Conservation (phyloP, 37 sponge, comb jelly and placozoan species). For the Diacarnus erythraeanus region DNA sequence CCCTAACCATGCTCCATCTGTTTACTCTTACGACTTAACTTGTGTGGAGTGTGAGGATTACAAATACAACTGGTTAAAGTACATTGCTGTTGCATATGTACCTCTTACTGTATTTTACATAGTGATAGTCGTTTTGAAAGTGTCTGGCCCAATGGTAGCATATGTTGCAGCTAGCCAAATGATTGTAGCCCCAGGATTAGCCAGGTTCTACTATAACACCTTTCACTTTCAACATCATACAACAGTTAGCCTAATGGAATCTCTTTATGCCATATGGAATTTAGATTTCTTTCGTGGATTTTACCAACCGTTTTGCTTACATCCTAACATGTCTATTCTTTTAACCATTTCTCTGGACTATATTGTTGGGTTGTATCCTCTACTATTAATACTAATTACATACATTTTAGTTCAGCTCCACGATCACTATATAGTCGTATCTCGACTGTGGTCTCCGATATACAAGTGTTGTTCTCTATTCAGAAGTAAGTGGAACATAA, state of each 20-base stretch:
- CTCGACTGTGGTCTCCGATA: not conserved
- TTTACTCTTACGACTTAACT: conserved; percentile 30
- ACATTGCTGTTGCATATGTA: not conserved
- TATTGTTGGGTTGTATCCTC: conserved; percentile 12
- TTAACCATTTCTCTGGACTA: not conserved
- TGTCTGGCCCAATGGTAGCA: not conserved
- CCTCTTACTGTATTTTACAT: conserved; percentile 38
- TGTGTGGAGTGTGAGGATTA: conserved; percentile 7
- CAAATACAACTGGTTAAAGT: conserved; percentile 9
- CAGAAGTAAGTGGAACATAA: not conserved
- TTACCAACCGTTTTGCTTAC: conserved; percentile 18
- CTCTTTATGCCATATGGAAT: conserved; percentile 16
- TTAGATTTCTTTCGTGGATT: conserved; percentile 21
- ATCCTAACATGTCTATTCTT: not conserved
- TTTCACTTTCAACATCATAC: not conserved
- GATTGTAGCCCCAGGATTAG: not conserved
- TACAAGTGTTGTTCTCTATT: not conserved
- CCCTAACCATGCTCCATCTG: conserved; percentile 10
- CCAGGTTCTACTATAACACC: not conserved
- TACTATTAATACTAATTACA: not conserved
- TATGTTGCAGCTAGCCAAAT: not conserved
- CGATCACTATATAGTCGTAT: not conserved
- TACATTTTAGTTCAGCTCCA: conserved; percentile 11
- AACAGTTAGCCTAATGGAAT: not conserved
- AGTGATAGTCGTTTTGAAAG: conserved; percentile 44